Conservation (phyloP, 2,113 vertebrate genomes). For the Pardalotus punctatus region DNA sequence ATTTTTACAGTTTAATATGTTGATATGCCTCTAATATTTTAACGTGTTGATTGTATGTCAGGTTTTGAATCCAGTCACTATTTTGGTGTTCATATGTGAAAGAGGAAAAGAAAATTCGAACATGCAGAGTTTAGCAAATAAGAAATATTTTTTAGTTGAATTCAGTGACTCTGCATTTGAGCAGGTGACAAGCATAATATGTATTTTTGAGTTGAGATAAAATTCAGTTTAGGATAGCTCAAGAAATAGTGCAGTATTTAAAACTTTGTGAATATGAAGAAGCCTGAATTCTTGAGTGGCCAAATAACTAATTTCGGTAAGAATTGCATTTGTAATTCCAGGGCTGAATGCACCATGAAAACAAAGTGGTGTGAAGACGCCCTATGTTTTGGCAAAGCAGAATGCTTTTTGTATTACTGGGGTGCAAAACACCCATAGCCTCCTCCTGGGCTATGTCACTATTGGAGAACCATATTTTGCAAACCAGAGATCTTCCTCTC, state of each 20-base stretch:
- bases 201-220: not conserved
- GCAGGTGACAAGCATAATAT: not conserved
- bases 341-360: not conserved
- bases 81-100: not conserved
- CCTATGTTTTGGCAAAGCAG: not conserved
- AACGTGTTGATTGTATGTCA: not conserved
- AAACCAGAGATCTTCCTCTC: not conserved
- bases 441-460: not conserved
- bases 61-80: not conserved
- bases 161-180: not conserved
- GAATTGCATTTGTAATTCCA: not conserved
- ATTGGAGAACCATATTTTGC: not conserved
- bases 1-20: not conserved
- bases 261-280: not conserved
- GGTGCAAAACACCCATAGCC: not conserved
- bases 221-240: not conserved
- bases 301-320: not conserved
- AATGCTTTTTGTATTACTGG: not conserved
- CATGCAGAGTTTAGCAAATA: not conserved
- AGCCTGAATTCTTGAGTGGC: not conserved
- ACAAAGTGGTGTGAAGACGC: not conserved
- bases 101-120: not conserved
- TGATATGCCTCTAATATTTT: not conserved
- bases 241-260: not conserved
- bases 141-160: not conserved